Base-by-base conservation (phyloP, 2,113 vertebrate genomes). In the Rhagologus leucostigma region DNA sequence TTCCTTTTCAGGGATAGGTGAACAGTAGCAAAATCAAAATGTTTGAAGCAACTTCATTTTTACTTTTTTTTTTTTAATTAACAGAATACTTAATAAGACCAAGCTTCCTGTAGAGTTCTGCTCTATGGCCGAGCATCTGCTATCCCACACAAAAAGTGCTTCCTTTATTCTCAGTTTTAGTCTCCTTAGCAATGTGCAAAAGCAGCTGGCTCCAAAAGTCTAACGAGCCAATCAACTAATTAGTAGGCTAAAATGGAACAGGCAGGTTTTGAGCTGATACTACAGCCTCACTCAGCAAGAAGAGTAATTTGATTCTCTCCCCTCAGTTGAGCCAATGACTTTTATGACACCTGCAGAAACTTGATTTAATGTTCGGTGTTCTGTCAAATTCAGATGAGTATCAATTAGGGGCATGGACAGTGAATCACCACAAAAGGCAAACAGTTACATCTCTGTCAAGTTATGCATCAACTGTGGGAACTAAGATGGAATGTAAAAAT, bases 201-300 rank as follows among this genome's bases (percentile, higher is more conserved):
- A 80, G 17, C 23, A 74, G 14, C 19, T 35, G 23, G 50, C 35
- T n/a, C 47, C 14, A 1, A 24, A 91, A 89, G 30, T 26, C 47
- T 35, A 60, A 41, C 0, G 1, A 9, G 20, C 1, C 1, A 46
- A 62, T 17, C 33, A 78, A 35, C n/a, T n/a, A 49, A 26, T n/a
- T 12, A 64, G 20, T 1, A 56, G 13, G 46, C 11, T 73, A 79
- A 83, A 91, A 91, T 9, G 10, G 57, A 85, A 85, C 10, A 60
- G 29, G 32, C 13, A 53, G 13, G 14, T 65, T 90, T 52, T n/a
- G 17, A 91, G 37, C 29, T 39, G 13, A 60, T 63, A 24, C 32
- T 44, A 60, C 33, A n/a, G 17, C 16, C 24, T 80, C 30, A 59
- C 44, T 65, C 41, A 71, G 35, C 1, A 7, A 71, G 16, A 52